phyloP scores from a whole-genome alignment of 2,888 invertebrate genomes.

The Cylloceria caligata region DNA sequence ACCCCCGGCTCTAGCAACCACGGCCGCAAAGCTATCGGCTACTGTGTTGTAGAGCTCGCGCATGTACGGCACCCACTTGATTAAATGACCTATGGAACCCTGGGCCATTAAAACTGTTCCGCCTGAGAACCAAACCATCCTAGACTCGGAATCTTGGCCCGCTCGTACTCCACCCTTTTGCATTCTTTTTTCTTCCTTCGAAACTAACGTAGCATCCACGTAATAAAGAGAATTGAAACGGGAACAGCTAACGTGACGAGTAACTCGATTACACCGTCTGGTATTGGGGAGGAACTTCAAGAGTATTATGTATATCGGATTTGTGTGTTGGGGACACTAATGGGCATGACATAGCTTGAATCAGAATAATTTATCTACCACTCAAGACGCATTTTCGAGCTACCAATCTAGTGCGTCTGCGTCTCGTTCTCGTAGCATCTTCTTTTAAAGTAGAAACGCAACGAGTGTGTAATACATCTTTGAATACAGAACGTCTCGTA shows the following conservation, averaged over 20 bases:
- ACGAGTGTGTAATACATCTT: conserved; percentile 74
- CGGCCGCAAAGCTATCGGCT: conserved; percentile 33
- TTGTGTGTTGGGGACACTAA: conserved; percentile 14
- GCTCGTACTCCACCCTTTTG: not conserved
- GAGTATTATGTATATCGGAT: conserved; percentile 8
- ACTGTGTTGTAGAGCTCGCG: not conserved
- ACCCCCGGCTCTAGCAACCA: conserved; percentile 33
- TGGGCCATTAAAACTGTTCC: conserved; percentile 38
- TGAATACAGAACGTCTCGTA: conserved; percentile 13
- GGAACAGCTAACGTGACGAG: not conserved
- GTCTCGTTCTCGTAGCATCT: conserved; percentile 3
- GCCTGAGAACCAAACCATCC: conserved; percentile 21
- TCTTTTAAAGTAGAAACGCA: conserved; percentile 62
- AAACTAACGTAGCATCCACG: conserved; percentile 35
- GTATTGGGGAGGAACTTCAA: not conserved
- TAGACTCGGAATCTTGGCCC: not conserved
- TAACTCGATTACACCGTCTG: not conserved
- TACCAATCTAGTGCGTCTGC: not conserved
- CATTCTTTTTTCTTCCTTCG: conserved; percentile 10
- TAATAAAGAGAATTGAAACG: conserved; percentile 37
- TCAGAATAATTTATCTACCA: conserved; percentile 28
- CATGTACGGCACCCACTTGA: conserved; percentile 48
- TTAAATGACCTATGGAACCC: conserved; percentile 48
- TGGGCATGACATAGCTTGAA: conserved; percentile 17
- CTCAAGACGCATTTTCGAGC: conserved; percentile 20